These are phyloP conservation scores for Amblyjoppa fuscipennis DNA, from an alignment of 2,888 invertebrate species.

Conservation along the genomic window DNA sequence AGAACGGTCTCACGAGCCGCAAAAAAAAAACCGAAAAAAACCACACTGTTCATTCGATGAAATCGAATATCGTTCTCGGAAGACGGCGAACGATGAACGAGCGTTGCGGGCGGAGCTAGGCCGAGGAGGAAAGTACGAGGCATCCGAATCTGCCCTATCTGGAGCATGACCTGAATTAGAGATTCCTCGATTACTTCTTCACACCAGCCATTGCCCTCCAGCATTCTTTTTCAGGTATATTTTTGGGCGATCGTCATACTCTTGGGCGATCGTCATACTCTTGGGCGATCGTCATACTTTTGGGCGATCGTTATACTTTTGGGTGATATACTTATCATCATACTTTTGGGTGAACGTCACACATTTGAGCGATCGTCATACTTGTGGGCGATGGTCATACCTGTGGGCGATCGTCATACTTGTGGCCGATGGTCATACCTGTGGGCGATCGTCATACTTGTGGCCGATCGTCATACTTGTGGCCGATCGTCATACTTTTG, in stretches of 20 bases:
- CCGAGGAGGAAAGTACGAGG: neutral
- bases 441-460: neutral
- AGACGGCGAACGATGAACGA: neutral
- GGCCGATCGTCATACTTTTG: too few species aligned
- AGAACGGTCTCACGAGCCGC: neutral
- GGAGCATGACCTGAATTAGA: slow-evolving; percentile 52
- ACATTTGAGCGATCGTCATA: neutral
- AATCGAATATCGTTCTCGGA: slow-evolving; percentile 33
- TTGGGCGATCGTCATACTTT: neutral
- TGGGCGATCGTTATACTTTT: neutral
- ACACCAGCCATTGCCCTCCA: neutral
- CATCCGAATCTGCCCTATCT: slow-evolving; percentile 18
- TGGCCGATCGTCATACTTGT: neutral
- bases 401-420: neutral
- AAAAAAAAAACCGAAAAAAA: slow-evolving; percentile 1
- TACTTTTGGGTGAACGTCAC: neutral
- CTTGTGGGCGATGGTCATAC: neutral
- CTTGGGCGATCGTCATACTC: neutral
- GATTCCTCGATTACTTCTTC: slow-evolving; percentile 10
- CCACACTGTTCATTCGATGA: slow-evolving; percentile 25
- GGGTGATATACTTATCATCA: too few species aligned
- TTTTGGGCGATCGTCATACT: neutral
- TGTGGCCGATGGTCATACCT: too few species aligned
- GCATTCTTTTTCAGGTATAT: neutral
- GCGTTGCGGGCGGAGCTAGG: neutral